Base-by-base conservation (phyloP, 2,797 vertebrate genomes). In the Cichlasoma orientale region DNA sequence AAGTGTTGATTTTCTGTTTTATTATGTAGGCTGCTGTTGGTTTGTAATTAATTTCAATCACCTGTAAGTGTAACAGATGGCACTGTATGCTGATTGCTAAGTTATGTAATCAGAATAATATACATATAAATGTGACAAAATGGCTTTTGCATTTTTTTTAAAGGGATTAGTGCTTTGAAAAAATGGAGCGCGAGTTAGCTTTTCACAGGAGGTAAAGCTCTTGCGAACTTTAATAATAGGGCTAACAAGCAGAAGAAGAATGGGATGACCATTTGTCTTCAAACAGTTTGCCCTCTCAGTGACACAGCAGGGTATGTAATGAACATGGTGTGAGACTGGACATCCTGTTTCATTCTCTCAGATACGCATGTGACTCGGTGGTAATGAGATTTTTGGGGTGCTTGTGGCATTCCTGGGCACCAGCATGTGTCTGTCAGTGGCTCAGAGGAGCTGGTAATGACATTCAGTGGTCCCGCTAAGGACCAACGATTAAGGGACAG, bases 301-400 rank as follows among this genome's bases (percentile, higher is more conserved):
- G 72, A 86, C 88, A 89, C 90, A 88, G 89, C 47, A 0, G 90
- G 90, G 72, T 77, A 11, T 63, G 74, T 92, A 93, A 94, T 93
- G 90, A 92, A 91, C 89, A 90, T 47, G 77, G 86, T 80, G 79
- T 71, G 74, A 82, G 79, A 80, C 81, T 85, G 85, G 89, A 90
- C 88, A 83, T 91, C 82, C 73, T 21, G 78, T 86, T 88, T 87
- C 72, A 78, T 80, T 80, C 72, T 85, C 44, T 80, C 70, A 57
- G 79, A 88, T 82, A 68, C 12, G 6, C 50, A 84, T 88, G 84
- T 88, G 90, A 89, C 85, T 92, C 21, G 3, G 76, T 53, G 74
- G 72, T 92, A 93, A 93, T 93, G 90, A 90, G 86, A 91, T 92
- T 92, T 91, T 88, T 84, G 31, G 69, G 47, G 29, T 44, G 27